These are phyloP conservation scores for Ginglymostoma cirratum DNA, from an alignment of 2,113 vertebrate genomes.

Conservation along the genomic window DNA sequence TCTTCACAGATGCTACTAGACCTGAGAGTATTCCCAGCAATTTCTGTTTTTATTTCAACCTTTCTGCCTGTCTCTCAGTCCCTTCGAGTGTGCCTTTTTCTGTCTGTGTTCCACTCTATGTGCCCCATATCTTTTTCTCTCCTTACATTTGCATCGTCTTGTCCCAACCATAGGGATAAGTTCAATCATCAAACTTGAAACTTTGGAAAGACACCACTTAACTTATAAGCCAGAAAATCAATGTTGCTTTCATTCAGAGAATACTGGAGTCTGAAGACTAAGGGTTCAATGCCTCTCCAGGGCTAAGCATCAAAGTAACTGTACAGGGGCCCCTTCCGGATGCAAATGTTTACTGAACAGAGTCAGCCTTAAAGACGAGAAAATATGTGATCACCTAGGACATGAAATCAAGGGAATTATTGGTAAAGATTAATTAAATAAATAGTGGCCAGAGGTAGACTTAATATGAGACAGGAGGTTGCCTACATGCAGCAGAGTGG, in stretches of 20 bases:
- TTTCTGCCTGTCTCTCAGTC: background rate
- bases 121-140: background rate
- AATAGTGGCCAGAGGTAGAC: no score
- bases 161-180: background rate
- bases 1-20: no score
- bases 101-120: background rate
- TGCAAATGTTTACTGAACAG: no score
- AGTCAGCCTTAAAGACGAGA: no score
- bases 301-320: no score
- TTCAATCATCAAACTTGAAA: background rate
- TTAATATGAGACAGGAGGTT: no score
- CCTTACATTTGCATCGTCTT: background rate
- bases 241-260: background rate
- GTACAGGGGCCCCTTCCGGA: no score
- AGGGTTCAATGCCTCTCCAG: background rate
- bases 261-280: background rate
- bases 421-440: no score
- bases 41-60: background rate
- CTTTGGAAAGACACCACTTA: background rate
- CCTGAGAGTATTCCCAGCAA: no score
- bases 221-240: background rate
- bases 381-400: no score
- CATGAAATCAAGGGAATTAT: no score
- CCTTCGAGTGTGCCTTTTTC: background rate
- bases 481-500: no score